Percentiles rank a stretch among this genome's conserved stretches.
These are phyloP conservation scores for Botrylloides violaceus DNA, from an alignment of 23 tunicate species.

Conservation along the genomic window DNA sequence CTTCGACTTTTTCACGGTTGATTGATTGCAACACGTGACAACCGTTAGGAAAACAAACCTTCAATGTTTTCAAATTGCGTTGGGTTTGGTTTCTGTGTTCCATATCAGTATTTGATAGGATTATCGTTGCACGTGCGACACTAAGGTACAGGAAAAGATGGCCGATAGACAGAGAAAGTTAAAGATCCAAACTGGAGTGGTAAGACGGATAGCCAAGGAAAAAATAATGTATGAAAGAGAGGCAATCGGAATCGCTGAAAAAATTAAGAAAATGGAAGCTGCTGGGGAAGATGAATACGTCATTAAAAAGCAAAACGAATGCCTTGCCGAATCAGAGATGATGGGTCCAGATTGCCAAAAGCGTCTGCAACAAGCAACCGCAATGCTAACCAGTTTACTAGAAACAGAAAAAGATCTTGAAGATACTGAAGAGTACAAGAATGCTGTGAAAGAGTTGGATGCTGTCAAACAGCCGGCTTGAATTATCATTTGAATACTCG, in stretches of 20 bases:
- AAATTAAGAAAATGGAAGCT: conserved; percentile 60
- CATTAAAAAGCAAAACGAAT: conserved; percentile 54
- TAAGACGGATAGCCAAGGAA: conserved; percentile 75
- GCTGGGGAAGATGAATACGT: conserved; percentile 67
- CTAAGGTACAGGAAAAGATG: too few relatives aligned
- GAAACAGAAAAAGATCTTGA: conserved; percentile 36
- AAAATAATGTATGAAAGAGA: conserved; percentile 68
- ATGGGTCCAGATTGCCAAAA: conserved; percentile 89
- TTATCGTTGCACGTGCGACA: too few relatives aligned
- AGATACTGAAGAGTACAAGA: conserved; percentile 47
- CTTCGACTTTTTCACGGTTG: not conserved
- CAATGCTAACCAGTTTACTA: conserved; percentile 28
- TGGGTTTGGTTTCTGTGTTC: too few relatives aligned
- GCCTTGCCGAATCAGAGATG: conserved; percentile 65
- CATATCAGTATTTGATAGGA: too few relatives aligned
- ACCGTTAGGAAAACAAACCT: not conserved
- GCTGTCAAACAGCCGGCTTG: conserved; percentile 11
- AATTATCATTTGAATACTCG: too few relatives aligned
- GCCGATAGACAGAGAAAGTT: conserved; percentile 64
- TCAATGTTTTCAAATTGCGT: too few relatives aligned
- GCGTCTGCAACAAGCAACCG: conserved; percentile 52
- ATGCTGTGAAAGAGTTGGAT: conserved; percentile 42
- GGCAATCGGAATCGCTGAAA: conserved; percentile 27
- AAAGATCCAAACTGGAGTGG: conserved; percentile 89
- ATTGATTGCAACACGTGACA: not conserved